Base-by-base conservation (phyloP, 2,797 vertebrate genomes). In the Mastacembelus armatus region DNA sequence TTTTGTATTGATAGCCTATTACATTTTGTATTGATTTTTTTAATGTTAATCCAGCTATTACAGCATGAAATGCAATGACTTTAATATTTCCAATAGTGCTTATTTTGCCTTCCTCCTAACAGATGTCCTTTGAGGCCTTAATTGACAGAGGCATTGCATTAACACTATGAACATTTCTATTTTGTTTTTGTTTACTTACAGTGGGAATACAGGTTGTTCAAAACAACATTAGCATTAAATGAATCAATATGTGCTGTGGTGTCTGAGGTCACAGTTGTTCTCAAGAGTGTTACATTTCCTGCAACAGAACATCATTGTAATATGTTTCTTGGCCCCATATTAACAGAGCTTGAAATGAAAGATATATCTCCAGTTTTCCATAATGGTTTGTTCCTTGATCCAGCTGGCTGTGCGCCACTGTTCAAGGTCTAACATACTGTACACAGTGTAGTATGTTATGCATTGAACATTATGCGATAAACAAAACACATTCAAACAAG, bases 161-260 rank as follows among this genome's bases (percentile, higher is more conserved):
- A 24, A 54, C 35, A 48, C 15, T 3, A n/a, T 33, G 14, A 40
- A 2, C 22, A 16, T 0, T 39, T 29, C n/a, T n/a, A n/a, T 32
- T 6, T 33, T 42, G 3, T 19, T 56, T 44, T 50, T 42, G 2
- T 38, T 29, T 21, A 21, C 12, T 21, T 58, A 27, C 35, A 15
- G 19, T 45, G 40, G 24, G 3, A 43, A 33, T 69, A 15, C 21
- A 45, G 32, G 22, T 32, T 10, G 16, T 47, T 66, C 45, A 44
- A 67, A 71, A 52, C 44, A 27, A 19, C 44, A 51, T 65, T 42
- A 30, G 19, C 44, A 43, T 52, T 15, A 22, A 45, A 56, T 22
- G 12, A 47, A 32, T 36, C 36, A 33, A 24, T 24, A 15, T 24
- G 10, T 44, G 32, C 29, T 35, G 21, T 11, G 24, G 32, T 10